Percentiles rank a stretch among this genome's conserved stretches.
Conservation (phyloP, 1,140 invertebrate genomes). For the Drosophila murphyi region DNA sequence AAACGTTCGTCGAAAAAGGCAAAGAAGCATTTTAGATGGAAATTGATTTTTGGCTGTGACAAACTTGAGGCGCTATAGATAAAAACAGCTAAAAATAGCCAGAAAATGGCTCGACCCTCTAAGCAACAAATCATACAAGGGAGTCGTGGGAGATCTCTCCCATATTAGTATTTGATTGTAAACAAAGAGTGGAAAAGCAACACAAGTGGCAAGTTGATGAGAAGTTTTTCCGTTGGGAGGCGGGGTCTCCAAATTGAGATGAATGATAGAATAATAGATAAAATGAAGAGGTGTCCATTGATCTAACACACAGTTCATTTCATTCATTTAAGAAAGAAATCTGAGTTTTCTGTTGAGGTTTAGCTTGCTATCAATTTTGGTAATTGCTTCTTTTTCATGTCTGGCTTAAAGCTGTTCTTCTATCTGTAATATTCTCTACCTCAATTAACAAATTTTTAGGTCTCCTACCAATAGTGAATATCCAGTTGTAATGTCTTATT, state of each 20-base stretch:
- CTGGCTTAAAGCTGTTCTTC: too few relatives aligned
- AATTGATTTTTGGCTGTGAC: constrained; percentile 78
- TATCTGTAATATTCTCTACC: neutral
- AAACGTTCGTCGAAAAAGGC: constrained; percentile 45
- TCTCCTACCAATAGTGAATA: constrained; percentile 1
- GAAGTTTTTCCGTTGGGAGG: neutral
- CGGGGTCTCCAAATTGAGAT: neutral
- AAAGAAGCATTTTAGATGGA: constrained; percentile 62
- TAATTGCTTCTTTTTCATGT: neutral
- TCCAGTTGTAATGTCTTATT: neutral
- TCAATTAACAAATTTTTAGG: constrained; percentile 30
- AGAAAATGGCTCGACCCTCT: neutral
- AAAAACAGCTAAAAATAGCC: constrained; percentile 10
- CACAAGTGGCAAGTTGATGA: neutral
- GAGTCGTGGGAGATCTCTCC: neutral
- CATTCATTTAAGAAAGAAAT: too few relatives aligned
- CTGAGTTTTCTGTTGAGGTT: too few relatives aligned
- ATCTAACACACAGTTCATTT: neutral
- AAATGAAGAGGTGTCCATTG: neutral
- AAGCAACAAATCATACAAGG: constrained; percentile 9
- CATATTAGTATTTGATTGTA: neutral
- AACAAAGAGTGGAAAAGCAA: neutral
- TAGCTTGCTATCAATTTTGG: neutral
- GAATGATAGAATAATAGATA: neutral
- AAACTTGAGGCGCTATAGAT: constrained; percentile 59